These are phyloP conservation scores for Aldrovandia affinis DNA, from an alignment of 2,797 vertebrate species.

Conservation along the genomic window DNA sequence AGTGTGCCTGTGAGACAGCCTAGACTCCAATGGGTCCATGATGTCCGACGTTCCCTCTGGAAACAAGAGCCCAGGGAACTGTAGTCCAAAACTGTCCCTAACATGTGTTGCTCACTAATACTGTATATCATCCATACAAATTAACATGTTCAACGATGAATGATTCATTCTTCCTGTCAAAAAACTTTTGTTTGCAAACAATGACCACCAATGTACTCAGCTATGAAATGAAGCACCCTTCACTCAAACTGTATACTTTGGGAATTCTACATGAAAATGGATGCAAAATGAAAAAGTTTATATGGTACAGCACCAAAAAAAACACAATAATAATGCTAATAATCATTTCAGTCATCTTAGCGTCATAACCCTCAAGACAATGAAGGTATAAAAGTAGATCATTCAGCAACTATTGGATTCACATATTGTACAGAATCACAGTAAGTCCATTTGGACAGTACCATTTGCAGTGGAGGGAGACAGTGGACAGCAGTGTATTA, in stretches of 20 bases:
- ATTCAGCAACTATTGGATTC: too few relatives aligned
- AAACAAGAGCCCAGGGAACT: neutral
- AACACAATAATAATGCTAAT: neutral
- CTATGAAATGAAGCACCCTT: neutral
- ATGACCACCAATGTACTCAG: neutral
- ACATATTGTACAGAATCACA: neutral
- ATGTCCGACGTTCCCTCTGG: too few relatives aligned
- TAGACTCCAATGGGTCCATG: neutral
- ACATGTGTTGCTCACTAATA: neutral
- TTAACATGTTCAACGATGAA: neutral
- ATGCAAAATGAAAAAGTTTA: neutral
- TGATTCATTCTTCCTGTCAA: neutral
- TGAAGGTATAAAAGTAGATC: neutral
- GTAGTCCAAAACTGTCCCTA: neutral
- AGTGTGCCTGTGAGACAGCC: neutral
- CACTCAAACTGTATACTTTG: too few relatives aligned
- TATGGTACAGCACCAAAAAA: neutral
- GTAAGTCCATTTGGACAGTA: neutral
- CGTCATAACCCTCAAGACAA: neutral
- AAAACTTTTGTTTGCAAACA: slow-evolving; percentile 21
- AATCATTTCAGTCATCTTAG: neutral
- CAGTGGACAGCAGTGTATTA: too few relatives aligned
- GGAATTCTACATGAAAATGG: too few relatives aligned
- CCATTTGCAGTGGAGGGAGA: too few relatives aligned
- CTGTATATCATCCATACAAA: neutral